These are phyloP conservation scores for Rhogogaster chlorosoma DNA, from an alignment of 2,888 invertebrate genomes.

Conservation along the genomic window DNA sequence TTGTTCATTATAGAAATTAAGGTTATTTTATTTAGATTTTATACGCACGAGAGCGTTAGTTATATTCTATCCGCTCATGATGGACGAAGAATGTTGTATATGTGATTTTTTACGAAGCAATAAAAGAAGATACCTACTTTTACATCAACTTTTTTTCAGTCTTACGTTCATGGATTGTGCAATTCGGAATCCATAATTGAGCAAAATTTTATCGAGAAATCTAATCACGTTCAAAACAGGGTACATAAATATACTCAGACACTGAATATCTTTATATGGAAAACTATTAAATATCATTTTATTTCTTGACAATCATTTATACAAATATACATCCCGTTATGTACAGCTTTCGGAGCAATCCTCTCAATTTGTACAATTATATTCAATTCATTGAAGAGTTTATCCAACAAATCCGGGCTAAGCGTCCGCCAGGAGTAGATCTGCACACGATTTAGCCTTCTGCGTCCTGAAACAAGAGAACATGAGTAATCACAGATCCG, in stretches of 20 bases:
- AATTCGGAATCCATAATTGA: background rate
- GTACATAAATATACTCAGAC: background rate
- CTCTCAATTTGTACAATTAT: slow-evolving; percentile 42
- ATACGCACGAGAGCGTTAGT: slow-evolving; percentile 61
- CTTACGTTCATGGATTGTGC: too few species aligned
- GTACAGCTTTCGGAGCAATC: slow-evolving; percentile 44
- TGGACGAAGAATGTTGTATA: slow-evolving; percentile 58
- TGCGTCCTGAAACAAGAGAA: slow-evolving; percentile 81
- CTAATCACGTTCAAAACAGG: background rate
- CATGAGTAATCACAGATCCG: background rate
- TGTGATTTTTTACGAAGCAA: slow-evolving; percentile 44
- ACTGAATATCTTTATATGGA: background rate
- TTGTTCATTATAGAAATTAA: slow-evolving; percentile 4
- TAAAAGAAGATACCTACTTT: slow-evolving; percentile 14
- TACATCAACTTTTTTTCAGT: background rate
- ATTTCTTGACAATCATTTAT: slow-evolving; percentile 49
- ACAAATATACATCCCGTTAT: slow-evolving; percentile 56
- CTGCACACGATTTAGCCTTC: slow-evolving; percentile 88
- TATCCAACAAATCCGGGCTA: slow-evolving; percentile 67
- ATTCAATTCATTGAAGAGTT: background rate
- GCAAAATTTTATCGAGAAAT: background rate
- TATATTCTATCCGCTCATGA: slow-evolving; percentile 46
- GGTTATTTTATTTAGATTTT: slow-evolving; percentile 52
- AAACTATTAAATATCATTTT: slow-evolving; percentile 56
- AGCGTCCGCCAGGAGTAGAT: slow-evolving; percentile 83